Conservation (phyloP, 2,797 vertebrate species). For the Loris lydekkerianus region DNA sequence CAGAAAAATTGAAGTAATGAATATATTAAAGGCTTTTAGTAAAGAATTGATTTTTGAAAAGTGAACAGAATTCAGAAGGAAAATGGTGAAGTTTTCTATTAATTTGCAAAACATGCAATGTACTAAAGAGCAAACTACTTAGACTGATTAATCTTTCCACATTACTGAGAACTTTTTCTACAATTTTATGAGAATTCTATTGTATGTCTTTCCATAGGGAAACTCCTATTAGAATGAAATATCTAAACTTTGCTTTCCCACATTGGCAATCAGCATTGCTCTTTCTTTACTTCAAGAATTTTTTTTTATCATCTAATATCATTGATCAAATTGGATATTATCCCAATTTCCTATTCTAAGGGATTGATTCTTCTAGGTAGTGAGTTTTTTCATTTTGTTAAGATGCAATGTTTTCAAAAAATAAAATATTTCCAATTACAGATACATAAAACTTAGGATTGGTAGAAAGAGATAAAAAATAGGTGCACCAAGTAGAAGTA, state of each 20-base stretch:
- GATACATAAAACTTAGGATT: neutral
- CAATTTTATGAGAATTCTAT: neutral
- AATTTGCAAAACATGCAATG: neutral
- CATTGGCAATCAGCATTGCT: neutral
- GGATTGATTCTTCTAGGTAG: neutral
- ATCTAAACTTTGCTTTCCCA: neutral
- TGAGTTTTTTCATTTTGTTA: neutral
- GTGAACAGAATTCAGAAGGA: constrained; percentile 10
- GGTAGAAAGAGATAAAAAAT: neutral
- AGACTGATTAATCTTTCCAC: constrained; percentile 4
- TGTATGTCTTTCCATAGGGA: neutral
- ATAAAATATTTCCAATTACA: neutral
- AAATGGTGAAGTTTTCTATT: neutral
- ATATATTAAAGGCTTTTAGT: constrained; percentile 54
- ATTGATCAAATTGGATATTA: neutral
- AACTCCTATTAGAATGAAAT: neutral
- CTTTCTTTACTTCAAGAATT: neutral
- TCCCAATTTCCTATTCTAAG: neutral
- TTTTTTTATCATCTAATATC: neutral
- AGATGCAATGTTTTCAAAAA: neutral
- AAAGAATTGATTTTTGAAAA: constrained; percentile 49
- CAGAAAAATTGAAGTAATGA: constrained; percentile 60
- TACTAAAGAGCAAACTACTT: neutral
- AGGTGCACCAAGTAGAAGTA: neutral
- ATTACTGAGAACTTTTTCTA: neutral